A percentile compares a stretch with the other conserved stretches of the same genome.
phyloP scores from a whole-genome alignment of 2,888 invertebrate genomes.

The Brenthis daphne region DNA sequence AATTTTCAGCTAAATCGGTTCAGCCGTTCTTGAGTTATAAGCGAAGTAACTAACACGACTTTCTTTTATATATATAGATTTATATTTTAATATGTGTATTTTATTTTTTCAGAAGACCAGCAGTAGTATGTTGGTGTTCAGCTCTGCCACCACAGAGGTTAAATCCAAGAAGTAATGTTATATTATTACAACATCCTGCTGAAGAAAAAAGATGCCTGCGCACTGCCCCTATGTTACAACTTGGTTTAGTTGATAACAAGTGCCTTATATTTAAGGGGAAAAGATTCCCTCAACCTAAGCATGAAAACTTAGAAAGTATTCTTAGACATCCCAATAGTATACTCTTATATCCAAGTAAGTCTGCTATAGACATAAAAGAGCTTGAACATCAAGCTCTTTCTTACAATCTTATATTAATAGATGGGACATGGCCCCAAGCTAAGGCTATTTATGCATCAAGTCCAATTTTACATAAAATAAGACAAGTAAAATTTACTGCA shows the following conservation, averaged over 20 bases:
- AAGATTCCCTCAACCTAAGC: constrained; percentile 88
- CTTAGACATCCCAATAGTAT: constrained; percentile 86
- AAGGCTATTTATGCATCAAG: constrained; percentile 94
- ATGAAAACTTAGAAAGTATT: constrained; percentile 85
- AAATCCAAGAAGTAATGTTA: constrained; percentile 86
- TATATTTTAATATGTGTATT: not conserved
- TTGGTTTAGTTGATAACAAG: constrained; percentile 87
- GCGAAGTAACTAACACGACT: too few species aligned
- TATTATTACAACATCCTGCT: constrained; percentile 95
- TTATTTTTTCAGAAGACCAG: constrained; percentile 85
- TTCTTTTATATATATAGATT: too few species aligned
- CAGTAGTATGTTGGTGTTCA: constrained; percentile 94
- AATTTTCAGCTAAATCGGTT: too few species aligned
- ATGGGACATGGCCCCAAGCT: constrained; percentile 98
- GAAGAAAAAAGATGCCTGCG: constrained; percentile 94
- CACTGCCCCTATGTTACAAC: constrained; percentile 93
- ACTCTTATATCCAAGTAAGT: constrained; percentile 90
- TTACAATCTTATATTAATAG: constrained; percentile 92
- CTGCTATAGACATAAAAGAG: constrained; percentile 86
- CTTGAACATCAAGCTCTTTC: constrained; percentile 69
- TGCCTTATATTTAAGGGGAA: constrained; percentile 92
- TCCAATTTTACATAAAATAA: constrained; percentile 86
- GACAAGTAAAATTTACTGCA: constrained; percentile 90
- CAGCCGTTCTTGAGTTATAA: too few species aligned
- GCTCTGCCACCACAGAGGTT: constrained; percentile 88